Base-by-base conservation (phyloP, 2,113 vertebrate species). In the Thomomys bottae region DNA sequence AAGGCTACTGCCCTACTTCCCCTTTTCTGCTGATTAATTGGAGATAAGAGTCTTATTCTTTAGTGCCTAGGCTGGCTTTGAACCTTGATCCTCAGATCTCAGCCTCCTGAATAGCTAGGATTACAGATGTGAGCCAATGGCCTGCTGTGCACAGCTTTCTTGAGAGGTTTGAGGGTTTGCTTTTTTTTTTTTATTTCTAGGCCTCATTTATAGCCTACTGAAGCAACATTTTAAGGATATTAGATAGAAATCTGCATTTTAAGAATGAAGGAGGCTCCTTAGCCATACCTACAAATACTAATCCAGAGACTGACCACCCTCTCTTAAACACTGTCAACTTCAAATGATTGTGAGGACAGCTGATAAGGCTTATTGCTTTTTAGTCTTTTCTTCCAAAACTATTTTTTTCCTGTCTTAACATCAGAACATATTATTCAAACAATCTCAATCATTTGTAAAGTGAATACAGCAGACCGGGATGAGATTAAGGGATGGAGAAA, bases 331-430 rank as follows among this genome's bases (percentile, higher is more conserved):
- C 66, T 20, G n/a, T 49, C n/a, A 81, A 72, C 38, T 85, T 89
- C 18, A 92, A 45, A 54, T 57, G 28, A 78, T 54, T 64, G 34
- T 36, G 54, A 18, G 10, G 68, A 9, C 8, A 67, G 38, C 9
- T 72, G 57, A 87, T 40, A 26, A 84, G 9, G 49, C 24, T 64
- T 28, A 64, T 10, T 30, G 26, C 49, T 54, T 54, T 64, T 30
- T 64, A 64, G 24, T 11, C 63, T 64, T 64, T 30, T 26, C 9
- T 28, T 64, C 63, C 63, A 64, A 64, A 28, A 28, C 63, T 66
- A 40, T 64, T 94, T 90, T 87, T 73, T 87, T n/a, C n/a, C 78
- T 87, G n/a, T 57, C 71, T 84, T 79, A 84, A 63, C 87, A 64
- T 84, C 32, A 38, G 12, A 66, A 64, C 10, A 36, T 7, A 63